A percentile compares a stretch with the other conserved stretches of the same genome.
These are phyloP conservation scores for Zaprionus bogoriensis DNA, from an alignment of 2,888 invertebrate species.

Conservation along the genomic window DNA sequence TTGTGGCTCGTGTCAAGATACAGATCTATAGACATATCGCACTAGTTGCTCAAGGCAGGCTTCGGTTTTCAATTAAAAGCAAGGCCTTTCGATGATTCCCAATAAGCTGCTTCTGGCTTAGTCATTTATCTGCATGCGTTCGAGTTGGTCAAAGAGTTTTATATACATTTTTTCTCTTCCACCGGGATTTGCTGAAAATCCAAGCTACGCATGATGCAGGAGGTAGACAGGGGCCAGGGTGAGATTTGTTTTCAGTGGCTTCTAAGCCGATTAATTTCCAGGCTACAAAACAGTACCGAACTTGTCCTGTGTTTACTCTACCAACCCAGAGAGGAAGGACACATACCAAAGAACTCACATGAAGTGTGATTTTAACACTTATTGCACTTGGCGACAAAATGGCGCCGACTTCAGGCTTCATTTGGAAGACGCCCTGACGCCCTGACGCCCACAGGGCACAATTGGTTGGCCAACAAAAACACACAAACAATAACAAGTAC, in stretches of 20 bases:
- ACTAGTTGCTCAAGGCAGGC: constrained; percentile 9
- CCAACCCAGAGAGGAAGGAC: background rate
- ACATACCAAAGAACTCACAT: constrained; percentile 12
- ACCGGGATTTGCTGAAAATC: too few species aligned
- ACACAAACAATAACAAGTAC: constrained; percentile 12
- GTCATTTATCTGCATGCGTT: constrained; percentile 16
- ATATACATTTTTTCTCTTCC: constrained; percentile 17
- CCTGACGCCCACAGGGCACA: constrained; percentile 7
- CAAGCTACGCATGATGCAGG: too few species aligned
- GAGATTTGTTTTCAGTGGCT: constrained; percentile 19
- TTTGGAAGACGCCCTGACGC: background rate
- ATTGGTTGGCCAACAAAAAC: constrained; percentile 20
- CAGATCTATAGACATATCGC: constrained; percentile 14
- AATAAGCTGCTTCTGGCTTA: constrained; percentile 28
- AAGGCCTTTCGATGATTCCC: constrained; percentile 29
- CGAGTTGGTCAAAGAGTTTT: constrained; percentile 27
- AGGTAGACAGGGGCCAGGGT: too few species aligned
- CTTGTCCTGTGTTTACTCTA: constrained; percentile 23
- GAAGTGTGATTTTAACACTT: constrained; percentile 69
- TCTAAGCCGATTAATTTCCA: constrained; percentile 67
- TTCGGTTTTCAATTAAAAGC: constrained; percentile 64
- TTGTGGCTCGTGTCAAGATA: constrained; percentile 27
- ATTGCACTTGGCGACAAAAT: constrained; percentile 61
- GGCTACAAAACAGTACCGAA: constrained; percentile 12
- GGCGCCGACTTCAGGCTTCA: constrained; percentile 18